Base-by-base conservation (phyloP, 2,113 vertebrate genomes). In the Urocolius indicus region DNA sequence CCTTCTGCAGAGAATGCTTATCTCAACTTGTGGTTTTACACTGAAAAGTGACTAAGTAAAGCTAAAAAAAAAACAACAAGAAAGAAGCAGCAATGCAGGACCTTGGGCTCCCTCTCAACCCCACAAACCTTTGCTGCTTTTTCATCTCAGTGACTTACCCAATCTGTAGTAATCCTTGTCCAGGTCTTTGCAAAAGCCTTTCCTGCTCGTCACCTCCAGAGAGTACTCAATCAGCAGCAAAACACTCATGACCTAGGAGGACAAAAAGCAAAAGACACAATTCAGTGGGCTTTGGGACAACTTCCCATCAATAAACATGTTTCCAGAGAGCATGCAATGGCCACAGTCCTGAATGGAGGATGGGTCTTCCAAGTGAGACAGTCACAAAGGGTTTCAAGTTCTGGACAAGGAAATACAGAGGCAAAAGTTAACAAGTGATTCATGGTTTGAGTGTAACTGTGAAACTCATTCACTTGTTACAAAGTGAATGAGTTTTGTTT, bases 191-290 rank as follows among this genome's bases (percentile, higher is more conserved):
- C 97, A 98, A 76, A 96, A 96, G 17, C 92, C 81, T 71, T 95
- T 98, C 76, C 97, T 94, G 0, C 84, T 97, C 2, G 88, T 86
- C 88, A 98, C 97, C 67, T 98, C 97, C 95, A 98, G 86, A 3
- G 97, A 87, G n/a, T 98, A 97, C 58, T 98, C 98, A 0, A 97
- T 95, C 57, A 98, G 87, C 87, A 98, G 80, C 94, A 98, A 24
- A 71, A 98, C 0, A 0, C 97, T 98, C 96, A 98, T 95, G 72
- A 98, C 94, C 98, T 98, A 57, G n/a, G 49, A 89, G 26, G 19
- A 48, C 22, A 92, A 80, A 80, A 86, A 80, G 57, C 30, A 66
- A 68, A 76, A 82, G 38, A 17, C 66, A 63, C 18, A 66, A 26
- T 30, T 92, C 45, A 61, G 48, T 18, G 66, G 54, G 10, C 11